Evolutionary conservation across 2,113 vertebrate genomes (phyloP).

Genomic region (Urocynchramus pylzowi): DNA sequence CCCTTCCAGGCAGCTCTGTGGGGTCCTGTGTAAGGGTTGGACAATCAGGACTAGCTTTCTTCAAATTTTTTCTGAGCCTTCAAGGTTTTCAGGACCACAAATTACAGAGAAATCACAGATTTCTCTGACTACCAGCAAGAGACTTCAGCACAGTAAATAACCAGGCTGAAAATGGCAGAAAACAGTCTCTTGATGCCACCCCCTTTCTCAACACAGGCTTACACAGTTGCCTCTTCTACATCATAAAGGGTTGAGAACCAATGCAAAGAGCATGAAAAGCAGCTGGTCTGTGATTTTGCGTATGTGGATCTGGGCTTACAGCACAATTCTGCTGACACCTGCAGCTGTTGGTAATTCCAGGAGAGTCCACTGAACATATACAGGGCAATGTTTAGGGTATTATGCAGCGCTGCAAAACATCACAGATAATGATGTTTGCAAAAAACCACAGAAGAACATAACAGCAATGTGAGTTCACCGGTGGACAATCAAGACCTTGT

Average conservation of each 20-base stretch:
- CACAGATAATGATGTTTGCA: background rate
- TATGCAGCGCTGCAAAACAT: background rate
- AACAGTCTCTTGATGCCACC: background rate
- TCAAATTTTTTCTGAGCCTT: background rate
- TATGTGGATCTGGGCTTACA: background rate
- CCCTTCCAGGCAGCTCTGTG: background rate
- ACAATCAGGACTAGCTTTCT: background rate
- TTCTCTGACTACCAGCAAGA: background rate
- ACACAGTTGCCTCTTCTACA: background rate
- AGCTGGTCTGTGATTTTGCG: background rate
- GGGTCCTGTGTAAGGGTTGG: background rate
- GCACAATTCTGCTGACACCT: background rate
- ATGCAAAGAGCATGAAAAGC: background rate
- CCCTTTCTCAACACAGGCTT: background rate
- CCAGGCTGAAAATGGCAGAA: background rate
- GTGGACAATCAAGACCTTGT: background rate
- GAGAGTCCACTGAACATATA: background rate
- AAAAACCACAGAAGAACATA: background rate
- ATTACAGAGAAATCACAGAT: no score
- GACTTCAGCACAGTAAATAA: background rate
- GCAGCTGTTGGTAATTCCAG: accelerated
- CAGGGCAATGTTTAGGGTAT: background rate
- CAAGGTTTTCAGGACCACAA: background rate
- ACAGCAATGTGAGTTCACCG: background rate
- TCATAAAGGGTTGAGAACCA: background rate